Conservation (phyloP, 2,113 vertebrate species). For the Anser cygnoides region DNA sequence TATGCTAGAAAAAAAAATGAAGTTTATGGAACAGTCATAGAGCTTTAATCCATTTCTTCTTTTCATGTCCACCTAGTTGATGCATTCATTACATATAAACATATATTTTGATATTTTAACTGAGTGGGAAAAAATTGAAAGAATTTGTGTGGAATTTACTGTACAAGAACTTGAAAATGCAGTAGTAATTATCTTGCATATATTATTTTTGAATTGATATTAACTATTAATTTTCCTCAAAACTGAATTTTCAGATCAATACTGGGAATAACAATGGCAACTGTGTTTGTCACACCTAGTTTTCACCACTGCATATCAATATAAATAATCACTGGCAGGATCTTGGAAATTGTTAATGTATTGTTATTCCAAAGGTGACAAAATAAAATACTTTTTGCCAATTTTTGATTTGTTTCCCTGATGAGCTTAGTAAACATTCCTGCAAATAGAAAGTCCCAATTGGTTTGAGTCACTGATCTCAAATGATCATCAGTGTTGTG, state of each 20-base stretch:
- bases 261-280: background rate
- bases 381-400: background rate
- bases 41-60: background rate
- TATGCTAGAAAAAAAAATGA: background rate
- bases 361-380: background rate
- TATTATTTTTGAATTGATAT: background rate
- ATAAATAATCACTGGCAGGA: background rate
- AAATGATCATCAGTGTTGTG: background rate
- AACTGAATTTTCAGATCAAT: background rate
- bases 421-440: accelerated
- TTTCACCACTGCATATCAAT: background rate
- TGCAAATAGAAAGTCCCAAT: background rate
- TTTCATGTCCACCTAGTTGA: background rate
- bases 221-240: background rate
- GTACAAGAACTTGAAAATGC: background rate
- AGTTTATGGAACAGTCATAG: background rate
- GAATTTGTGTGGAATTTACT: background rate
- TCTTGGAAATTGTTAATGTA: background rate
- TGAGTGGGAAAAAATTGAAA: background rate
- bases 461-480: background rate
- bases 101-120: background rate
- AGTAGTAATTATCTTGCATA: background rate
- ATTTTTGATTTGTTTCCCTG: background rate
- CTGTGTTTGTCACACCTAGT: background rate
- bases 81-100: background rate